Percentiles rank a stretch among this genome's conserved stretches.
These are phyloP conservation scores for Lipotes vexillifer DNA, from an alignment of 2,113 vertebrate genomes.

Conservation along the genomic window DNA sequence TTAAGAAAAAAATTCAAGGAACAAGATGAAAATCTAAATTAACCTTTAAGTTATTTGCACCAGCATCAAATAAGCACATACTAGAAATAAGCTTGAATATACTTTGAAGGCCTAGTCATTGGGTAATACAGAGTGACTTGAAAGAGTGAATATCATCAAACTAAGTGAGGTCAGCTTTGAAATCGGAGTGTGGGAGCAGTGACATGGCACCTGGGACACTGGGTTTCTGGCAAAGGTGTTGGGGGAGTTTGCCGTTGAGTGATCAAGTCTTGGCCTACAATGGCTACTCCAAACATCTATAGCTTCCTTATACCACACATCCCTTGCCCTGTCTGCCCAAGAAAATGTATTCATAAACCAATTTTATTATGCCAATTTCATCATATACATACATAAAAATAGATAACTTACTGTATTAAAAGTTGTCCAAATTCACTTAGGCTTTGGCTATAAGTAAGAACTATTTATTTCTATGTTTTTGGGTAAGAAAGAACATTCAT, in stretches of 20 bases:
- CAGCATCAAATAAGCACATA: neutral
- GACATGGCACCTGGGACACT: neutral
- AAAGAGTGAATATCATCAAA: neutral
- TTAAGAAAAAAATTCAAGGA: constrained; percentile 22
- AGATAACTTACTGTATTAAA: neutral
- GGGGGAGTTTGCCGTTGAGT: too few species aligned
- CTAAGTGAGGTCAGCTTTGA: neutral
- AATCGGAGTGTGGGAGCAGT: neutral
- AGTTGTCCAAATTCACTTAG: neutral
- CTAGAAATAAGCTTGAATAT: neutral
- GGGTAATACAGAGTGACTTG: neutral
- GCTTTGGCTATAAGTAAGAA: neutral
- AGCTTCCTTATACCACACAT: neutral
- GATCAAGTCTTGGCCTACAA: neutral
- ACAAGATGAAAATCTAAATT: constrained; percentile 42
- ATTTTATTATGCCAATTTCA: neutral
- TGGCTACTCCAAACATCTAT: neutral
- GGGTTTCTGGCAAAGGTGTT: neutral
- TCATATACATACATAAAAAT: neutral
- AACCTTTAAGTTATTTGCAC: constrained; percentile 37
- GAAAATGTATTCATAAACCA: neutral
- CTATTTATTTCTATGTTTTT: neutral
- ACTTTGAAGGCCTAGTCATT: neutral
- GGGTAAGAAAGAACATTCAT: neutral
- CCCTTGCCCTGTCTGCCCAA: neutral